These are phyloP conservation scores for Lathamus discolor DNA, from an alignment of 2,113 vertebrate species.

Conservation along the genomic window DNA sequence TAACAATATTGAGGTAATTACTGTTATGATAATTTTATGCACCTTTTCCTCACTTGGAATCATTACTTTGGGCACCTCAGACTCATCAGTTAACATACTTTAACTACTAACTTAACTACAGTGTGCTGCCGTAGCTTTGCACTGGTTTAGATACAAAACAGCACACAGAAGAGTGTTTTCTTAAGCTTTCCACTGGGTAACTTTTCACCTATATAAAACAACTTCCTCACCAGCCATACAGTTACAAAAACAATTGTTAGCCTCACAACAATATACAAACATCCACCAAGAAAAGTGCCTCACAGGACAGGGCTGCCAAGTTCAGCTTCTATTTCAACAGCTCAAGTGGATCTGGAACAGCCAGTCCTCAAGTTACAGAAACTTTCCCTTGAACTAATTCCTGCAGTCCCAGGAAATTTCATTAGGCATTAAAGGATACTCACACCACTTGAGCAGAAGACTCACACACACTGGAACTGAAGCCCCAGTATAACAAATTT, in stretches of 20 bases:
- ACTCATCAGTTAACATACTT: background rate
- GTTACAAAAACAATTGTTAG: background rate
- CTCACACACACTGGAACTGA: background rate
- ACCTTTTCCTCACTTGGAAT: background rate
- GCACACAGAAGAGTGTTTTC: background rate
- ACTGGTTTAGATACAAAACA: background rate
- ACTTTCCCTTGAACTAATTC: constrained; percentile 19
- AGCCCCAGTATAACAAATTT: background rate
- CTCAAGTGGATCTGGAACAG: background rate
- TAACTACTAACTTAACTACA: background rate
- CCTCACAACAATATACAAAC: background rate
- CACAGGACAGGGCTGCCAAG: background rate
- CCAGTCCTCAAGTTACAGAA: background rate
- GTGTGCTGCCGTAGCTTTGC: background rate
- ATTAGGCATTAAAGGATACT: background rate
- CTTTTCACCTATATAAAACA: background rate
- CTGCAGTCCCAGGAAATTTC: background rate
- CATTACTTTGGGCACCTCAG: background rate
- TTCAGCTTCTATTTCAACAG: background rate
- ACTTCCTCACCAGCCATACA: background rate
- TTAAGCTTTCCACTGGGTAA: background rate
- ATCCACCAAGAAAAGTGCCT: background rate
- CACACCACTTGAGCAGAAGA: background rate
- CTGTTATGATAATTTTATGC: background rate
- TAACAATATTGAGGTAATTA: background rate